phyloP scores from a whole-genome alignment of 2,113 vertebrate genomes.

The Myiagra hebetior region DNA sequence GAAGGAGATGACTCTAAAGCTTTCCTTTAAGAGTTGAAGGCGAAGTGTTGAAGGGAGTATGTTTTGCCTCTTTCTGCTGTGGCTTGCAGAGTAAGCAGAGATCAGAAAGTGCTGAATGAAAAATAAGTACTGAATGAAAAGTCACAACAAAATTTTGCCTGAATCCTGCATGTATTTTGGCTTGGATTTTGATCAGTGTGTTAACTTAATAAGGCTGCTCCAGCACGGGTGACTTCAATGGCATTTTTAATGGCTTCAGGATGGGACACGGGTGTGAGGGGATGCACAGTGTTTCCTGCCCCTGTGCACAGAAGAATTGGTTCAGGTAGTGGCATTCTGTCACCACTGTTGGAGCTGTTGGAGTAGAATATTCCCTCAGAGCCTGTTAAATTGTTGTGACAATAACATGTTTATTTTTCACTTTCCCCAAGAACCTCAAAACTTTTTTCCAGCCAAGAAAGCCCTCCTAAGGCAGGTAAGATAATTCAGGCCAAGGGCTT shows the following conservation, averaged over 20 bases:
- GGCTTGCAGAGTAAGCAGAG: neutral
- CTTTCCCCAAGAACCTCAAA: neutral
- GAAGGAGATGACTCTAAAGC: neutral
- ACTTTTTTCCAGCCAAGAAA: neutral
- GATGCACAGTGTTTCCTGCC: neutral
- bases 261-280: neutral
- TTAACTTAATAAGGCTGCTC: neutral
- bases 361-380: neutral
- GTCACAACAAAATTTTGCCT: neutral
- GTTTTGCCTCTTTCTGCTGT: neutral
- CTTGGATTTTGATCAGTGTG: neutral
- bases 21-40: neutral
- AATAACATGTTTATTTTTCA: neutral
- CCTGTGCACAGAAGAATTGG: neutral
- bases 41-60: neutral
- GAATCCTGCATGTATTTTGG: neutral
- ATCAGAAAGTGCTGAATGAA: conserved; percentile 2
- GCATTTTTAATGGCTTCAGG: neutral
- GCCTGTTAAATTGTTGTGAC: neutral
- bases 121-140: neutral
- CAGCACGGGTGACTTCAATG: neutral
- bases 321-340: neutral
- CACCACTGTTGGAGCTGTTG: neutral
- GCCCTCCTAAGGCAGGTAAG: neutral
- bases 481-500: neutral